Evolutionary conservation across 2,113 vertebrate species (phyloP), one percentile per base, ranked within the genome.

Genomic region (Phyllostomus discolor): DNA sequence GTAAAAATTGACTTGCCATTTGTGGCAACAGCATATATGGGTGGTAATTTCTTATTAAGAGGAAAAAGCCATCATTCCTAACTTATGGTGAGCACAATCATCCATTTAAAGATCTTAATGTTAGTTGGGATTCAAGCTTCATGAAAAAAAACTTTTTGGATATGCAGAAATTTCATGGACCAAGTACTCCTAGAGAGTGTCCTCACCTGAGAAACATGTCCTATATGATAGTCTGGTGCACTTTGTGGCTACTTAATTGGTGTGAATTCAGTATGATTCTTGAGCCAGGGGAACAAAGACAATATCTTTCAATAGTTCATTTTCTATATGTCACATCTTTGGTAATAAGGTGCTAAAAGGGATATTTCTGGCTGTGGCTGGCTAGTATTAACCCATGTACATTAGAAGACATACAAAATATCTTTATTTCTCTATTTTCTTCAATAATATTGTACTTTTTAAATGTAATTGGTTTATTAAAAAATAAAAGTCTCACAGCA

Each of bases 391-490:
- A 11, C 43, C 14, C 38, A 43, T n/a, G 14, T 73, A 43, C 7
- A 54, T 79, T 82, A 78, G 50, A 67, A 93, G n/a, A 24, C 33
- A 80, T 46, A 24, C 10, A 83, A 62, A 91, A 88, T 84, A 59
- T 66, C 7, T 46, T 31, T 33, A 73, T 79, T 79, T 95, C 16
- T n/a, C 28, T 22, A 87, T 75, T 93, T 92, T 78, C 46, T 89
- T n/a, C 0, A 50, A 17, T 48, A 86, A 81, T 76, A 43, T 87
- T 70, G 76, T 20, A 57, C 16, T 95, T 92, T 86, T 83, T 89
- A 95, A 64, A 69, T 75, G 10, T 95, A 96, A 92, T 76, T 73
- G 10, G 11, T 4, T 96, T 75, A 90, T 93, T 79, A 79, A 86
- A 93, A 90, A 86, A 94, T 50, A 50, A 72, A 70, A 62, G 17